These are phyloP conservation scores for Bhutanitis thaidina DNA, from an alignment of 2,888 invertebrate species.

Conservation along the genomic window DNA sequence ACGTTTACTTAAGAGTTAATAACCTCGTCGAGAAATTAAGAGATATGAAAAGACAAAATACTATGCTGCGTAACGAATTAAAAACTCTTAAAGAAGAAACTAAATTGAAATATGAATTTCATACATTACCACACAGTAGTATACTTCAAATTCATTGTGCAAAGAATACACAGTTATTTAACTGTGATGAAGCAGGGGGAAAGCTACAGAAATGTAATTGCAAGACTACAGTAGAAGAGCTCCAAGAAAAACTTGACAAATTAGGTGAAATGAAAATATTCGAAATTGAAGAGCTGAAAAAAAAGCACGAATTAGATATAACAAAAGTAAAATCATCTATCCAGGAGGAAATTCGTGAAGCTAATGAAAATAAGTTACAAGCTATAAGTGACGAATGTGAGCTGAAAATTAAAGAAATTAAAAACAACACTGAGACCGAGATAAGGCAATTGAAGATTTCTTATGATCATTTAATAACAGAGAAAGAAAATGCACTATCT, in stretches of 20 bases:
- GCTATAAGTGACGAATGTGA: slow-evolving; percentile 46
- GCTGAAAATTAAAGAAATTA: slow-evolving; percentile 37
- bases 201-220: slow-evolving; percentile 44
- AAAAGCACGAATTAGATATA: slow-evolving; percentile 51
- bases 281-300: slow-evolving; percentile 53
- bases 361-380: slow-evolving; percentile 49
- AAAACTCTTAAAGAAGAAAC: slow-evolving; percentile 43
- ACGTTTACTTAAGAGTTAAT: slow-evolving; percentile 49
- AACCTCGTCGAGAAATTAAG: slow-evolving; percentile 58
- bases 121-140: slow-evolving; percentile 35
- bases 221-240: slow-evolving; percentile 29
- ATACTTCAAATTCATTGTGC: slow-evolving; percentile 36
- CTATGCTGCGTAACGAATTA: slow-evolving; percentile 50
- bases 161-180: slow-evolving; percentile 35
- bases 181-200: slow-evolving; percentile 39
- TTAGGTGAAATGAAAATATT: slow-evolving; percentile 46
- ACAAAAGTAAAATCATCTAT: slow-evolving; percentile 40
- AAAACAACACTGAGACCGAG: slow-evolving; percentile 34
- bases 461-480: slow-evolving; percentile 38
- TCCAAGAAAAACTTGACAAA: slow-evolving; percentile 46
- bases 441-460: slow-evolving; percentile 31
- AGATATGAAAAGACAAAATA: slow-evolving; percentile 63
- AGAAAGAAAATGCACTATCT: slow-evolving; percentile 47
- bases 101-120: slow-evolving; percentile 25
- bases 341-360: slow-evolving; percentile 42